Conservation (phyloP, 2,113 vertebrate species). For the Uropsilus gracilis region DNA sequence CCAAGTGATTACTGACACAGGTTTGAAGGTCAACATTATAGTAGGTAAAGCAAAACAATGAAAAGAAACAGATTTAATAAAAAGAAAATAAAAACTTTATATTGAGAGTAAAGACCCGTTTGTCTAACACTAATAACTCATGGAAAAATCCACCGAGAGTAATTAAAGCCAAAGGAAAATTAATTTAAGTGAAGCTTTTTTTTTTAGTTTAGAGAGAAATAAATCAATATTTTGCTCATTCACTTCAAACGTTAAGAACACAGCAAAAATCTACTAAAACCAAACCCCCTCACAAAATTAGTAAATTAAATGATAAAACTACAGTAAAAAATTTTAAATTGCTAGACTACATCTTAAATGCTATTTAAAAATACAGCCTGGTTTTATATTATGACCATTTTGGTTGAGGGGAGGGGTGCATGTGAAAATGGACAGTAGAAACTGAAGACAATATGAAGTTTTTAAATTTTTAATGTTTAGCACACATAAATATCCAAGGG, state of each 20-base stretch:
- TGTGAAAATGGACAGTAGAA: constrained; percentile 17
- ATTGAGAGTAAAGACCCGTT: constrained; percentile 26
- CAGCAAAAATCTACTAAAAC: not conserved
- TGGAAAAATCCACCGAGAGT: constrained; percentile 25
- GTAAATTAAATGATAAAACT: constrained; percentile 18
- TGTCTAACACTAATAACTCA: constrained; percentile 29
- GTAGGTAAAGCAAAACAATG: constrained; percentile 54
- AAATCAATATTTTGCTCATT: constrained; percentile 20
- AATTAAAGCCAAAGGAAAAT: constrained; percentile 57
- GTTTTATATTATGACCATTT: constrained; percentile 38
- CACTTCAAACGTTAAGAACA: constrained; percentile 24
- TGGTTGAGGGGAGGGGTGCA: not conserved
- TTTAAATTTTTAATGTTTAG: not conserved
- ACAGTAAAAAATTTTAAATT: not conserved
- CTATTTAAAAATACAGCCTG: not conserved
- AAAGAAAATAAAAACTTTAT: constrained; percentile 59
- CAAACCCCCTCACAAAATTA: not conserved
- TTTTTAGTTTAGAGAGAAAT: not conserved
- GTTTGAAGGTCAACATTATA: constrained; percentile 31
- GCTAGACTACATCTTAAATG: not conserved
- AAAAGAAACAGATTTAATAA: constrained; percentile 45
- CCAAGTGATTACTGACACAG: constrained; percentile 39
- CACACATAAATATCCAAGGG: not conserved
- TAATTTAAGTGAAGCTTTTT: not conserved
- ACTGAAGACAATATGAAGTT: not conserved